Evolutionary conservation across 2,888 invertebrate species (phyloP).

Genomic region (Drosophila setosimentum): DNA sequence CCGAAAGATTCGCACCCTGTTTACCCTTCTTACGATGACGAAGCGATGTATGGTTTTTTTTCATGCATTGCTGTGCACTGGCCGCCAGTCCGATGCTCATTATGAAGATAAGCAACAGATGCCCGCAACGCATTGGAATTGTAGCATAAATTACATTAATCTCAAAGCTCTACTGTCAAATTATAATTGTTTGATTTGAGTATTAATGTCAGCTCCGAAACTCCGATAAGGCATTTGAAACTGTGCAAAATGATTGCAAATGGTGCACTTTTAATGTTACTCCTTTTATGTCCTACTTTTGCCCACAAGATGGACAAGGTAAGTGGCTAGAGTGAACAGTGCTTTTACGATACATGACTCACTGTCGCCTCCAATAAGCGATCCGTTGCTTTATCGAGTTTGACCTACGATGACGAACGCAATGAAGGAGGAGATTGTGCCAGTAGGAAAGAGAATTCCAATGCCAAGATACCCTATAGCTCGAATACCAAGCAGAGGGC

Average conservation of each 20-base stretch:
- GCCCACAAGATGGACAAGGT: slow-evolving; percentile 25
- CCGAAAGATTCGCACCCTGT: neutral
- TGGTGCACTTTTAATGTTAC: neutral
- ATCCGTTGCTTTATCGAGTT: neutral
- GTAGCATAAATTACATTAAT: slow-evolving; percentile 45
- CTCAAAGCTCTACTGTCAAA: slow-evolving; percentile 26
- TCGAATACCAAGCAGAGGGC: slow-evolving; percentile 85
- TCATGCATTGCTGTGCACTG: neutral
- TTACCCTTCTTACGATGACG: neutral
- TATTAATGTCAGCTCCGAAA: neutral
- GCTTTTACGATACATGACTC: fast-evolving
- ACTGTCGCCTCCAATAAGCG: slow-evolving; percentile 1
- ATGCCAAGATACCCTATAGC: slow-evolving; percentile 13
- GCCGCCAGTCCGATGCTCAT: slow-evolving; percentile 35
- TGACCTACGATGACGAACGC: slow-evolving; percentile 1
- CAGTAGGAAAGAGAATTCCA: slow-evolving; percentile 14
- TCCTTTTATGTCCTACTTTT: neutral
- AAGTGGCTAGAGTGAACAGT: neutral
- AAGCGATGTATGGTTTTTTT: neutral
- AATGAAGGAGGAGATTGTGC: neutral
- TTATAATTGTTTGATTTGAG: neutral
- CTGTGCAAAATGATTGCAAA: slow-evolving; percentile 28
- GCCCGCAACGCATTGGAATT: slow-evolving; percentile 50
- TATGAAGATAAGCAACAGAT: slow-evolving; percentile 23
- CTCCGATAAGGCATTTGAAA: neutral